These are phyloP conservation scores for Peromyscus attwateri DNA, from an alignment of 2,797 vertebrate genomes.

Conservation along the genomic window DNA sequence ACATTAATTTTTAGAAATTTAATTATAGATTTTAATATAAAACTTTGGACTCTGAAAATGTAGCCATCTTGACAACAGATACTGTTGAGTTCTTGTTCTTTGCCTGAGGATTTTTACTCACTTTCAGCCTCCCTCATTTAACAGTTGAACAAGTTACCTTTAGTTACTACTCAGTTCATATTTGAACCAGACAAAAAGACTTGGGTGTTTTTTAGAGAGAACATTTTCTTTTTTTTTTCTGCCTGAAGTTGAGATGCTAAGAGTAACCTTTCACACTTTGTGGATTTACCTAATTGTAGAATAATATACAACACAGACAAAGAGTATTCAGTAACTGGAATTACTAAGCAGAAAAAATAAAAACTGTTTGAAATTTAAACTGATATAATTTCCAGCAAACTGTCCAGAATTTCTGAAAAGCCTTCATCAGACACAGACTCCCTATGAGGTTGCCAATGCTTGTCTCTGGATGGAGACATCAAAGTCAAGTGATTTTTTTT, in stretches of 20 bases:
- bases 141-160: constrained; percentile 51
- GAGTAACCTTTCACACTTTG: constrained; percentile 58
- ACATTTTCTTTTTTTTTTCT: neutral
- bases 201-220: constrained; percentile 23
- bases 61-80: constrained; percentile 49
- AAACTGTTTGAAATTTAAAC: constrained; percentile 69
- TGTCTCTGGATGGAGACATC: constrained; percentile 42
- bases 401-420: constrained; percentile 62
- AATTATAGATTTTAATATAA: constrained; percentile 68
- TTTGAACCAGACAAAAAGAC: constrained; percentile 56
- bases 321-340: constrained; percentile 36
- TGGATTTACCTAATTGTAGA: constrained; percentile 49
- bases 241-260: constrained; percentile 17
- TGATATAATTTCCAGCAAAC: constrained; percentile 73
- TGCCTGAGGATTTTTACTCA: constrained; percentile 47
- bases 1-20: constrained; percentile 69
- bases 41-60: constrained; percentile 64
- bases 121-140: constrained; percentile 60
- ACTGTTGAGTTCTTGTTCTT: constrained; percentile 45
- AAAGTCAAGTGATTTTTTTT: constrained; percentile 65
- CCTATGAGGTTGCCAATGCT: constrained; percentile 40
- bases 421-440: constrained; percentile 18
- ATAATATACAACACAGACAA: constrained; percentile 64
- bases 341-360: constrained; percentile 59
- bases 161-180: constrained; percentile 59